Evolutionary conservation across 2,888 invertebrate species (phyloP).

Genomic region (Drosophila eohydei): DNA sequence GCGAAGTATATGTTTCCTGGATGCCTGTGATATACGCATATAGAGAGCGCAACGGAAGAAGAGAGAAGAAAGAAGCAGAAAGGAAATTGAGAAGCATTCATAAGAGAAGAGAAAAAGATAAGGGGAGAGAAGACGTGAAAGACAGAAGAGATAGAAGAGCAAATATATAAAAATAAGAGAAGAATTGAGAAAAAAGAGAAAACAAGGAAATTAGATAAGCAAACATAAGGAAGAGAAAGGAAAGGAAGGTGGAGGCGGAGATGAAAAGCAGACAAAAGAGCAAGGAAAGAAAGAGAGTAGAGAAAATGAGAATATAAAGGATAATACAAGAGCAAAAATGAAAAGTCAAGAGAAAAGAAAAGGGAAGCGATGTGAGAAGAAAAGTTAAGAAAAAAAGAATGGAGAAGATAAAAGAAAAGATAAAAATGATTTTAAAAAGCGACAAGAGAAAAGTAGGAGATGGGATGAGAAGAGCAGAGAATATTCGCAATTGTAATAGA

Average conservation of each 20-base stretch:
- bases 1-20: slow-evolving; percentile 81
- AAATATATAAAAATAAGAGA: too few relatives aligned
- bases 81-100: too few relatives aligned
- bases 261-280: neutral
- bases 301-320: neutral
- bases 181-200: neutral
- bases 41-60: neutral
- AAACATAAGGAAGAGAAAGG: neutral
- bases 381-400: neutral
- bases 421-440: too few relatives aligned
- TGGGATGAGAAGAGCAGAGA: neutral
- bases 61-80: neutral
- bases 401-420: neutral
- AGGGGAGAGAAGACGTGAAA: too few relatives aligned
- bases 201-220: neutral
- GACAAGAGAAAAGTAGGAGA: neutral
- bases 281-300: neutral
- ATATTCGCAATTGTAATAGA: neutral
- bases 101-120: too few relatives aligned
- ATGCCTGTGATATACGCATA: slow-evolving; percentile 58
- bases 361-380: too few relatives aligned
- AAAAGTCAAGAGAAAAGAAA: neutral
- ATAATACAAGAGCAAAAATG: too few relatives aligned
- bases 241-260: too few relatives aligned
- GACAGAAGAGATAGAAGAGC: too few relatives aligned